Evolutionary conservation across 2,797 vertebrate species (phyloP).

Genomic region (Sebastes minor): DNA sequence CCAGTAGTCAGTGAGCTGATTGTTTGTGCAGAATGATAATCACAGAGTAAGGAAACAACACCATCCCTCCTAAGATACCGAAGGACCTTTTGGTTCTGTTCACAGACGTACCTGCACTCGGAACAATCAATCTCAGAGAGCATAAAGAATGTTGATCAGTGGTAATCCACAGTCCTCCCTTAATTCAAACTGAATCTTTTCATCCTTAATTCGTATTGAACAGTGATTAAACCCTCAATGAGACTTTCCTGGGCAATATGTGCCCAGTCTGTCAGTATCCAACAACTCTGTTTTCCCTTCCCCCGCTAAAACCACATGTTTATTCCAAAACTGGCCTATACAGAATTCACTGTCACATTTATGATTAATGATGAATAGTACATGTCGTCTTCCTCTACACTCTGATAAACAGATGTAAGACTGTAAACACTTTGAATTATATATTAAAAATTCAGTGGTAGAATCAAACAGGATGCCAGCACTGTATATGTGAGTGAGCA

Average conservation of each 20-base stretch:
- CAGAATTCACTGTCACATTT: background rate
- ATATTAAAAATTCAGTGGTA: background rate
- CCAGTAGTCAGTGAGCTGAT: background rate
- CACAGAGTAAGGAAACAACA: slow-evolving; percentile 22
- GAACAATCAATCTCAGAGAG: slow-evolving; percentile 55
- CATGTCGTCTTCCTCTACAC: slow-evolving; percentile 5
- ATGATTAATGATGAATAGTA: slow-evolving; percentile 7
- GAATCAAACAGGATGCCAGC: background rate
- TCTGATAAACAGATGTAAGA: slow-evolving; percentile 14
- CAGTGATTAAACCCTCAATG: slow-evolving; percentile 65
- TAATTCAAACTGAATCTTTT: slow-evolving; percentile 54
- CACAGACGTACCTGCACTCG: slow-evolving; percentile 40
- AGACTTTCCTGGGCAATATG: slow-evolving; percentile 42
- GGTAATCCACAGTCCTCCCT: slow-evolving; percentile 64
- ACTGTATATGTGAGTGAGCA: background rate
- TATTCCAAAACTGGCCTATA: background rate
- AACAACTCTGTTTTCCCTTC: background rate
- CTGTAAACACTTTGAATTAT: slow-evolving; percentile 32
- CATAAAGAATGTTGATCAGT: slow-evolving; percentile 61
- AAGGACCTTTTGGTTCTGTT: slow-evolving; percentile 38
- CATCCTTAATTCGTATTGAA: slow-evolving; percentile 66
- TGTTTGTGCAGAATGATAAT: slow-evolving; percentile 15
- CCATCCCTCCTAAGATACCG: slow-evolving; percentile 2
- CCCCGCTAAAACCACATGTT: background rate
- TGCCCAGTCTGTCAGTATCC: slow-evolving; percentile 10